Evolutionary conservation across 2,113 vertebrate species (phyloP).

Genomic region (Myiagra hebetior): DNA sequence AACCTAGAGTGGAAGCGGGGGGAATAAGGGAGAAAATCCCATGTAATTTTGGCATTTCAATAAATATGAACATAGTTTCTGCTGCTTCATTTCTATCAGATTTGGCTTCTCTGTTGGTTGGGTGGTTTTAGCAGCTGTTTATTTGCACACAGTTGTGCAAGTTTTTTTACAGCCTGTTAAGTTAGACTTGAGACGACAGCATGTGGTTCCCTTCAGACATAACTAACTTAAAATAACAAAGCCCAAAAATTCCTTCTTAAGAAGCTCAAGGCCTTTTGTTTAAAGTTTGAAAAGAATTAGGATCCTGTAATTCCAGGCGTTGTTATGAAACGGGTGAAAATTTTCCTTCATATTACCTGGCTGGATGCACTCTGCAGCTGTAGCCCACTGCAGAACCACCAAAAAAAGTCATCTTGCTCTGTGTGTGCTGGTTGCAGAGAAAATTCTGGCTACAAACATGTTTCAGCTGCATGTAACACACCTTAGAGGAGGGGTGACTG

Average conservation of each 20-base stretch:
- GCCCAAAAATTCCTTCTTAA: neutral
- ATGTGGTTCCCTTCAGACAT: conserved; percentile 46
- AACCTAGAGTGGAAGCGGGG: neutral
- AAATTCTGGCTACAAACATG: neutral
- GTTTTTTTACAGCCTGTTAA: neutral
- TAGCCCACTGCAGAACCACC: neutral
- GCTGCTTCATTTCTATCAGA: neutral
- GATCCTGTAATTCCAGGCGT: neutral
- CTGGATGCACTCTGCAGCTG: neutral
- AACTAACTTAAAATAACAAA: conserved; percentile 12
- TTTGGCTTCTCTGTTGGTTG: neutral
- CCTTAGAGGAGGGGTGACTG: neutral
- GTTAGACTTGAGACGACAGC: neutral
- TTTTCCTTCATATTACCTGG: neutral
- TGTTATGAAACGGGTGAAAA: neutral
- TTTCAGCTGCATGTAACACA: neutral
- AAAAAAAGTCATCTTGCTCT: neutral
- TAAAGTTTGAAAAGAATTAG: conserved; percentile 1
- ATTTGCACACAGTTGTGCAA: neutral
- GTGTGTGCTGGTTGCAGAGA: neutral
- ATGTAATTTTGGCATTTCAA: neutral
- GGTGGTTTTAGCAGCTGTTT: conserved; percentile 8
- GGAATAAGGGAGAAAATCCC: neutral
- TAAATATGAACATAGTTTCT: neutral
- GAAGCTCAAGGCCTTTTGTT: conserved; percentile 25